phyloP scores from a whole-genome alignment of 2,888 invertebrate genomes.

The Gasteruption jaculator region DNA sequence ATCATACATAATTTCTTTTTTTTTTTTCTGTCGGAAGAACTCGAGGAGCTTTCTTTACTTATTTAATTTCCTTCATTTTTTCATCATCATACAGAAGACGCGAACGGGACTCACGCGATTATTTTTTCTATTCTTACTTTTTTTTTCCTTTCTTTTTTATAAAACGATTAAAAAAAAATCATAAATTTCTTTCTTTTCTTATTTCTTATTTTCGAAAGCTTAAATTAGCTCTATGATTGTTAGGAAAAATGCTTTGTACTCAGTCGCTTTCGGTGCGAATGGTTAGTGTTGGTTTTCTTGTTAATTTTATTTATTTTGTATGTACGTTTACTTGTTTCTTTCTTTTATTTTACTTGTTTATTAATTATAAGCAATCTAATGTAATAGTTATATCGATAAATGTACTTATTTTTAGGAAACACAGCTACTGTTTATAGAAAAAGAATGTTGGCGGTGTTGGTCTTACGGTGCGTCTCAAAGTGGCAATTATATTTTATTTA shows the following conservation, averaged over 20 bases:
- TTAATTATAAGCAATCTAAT: slow-evolving; percentile 11
- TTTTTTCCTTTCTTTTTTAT: too few species aligned
- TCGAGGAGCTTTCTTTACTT: too few species aligned
- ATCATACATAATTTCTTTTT: slow-evolving; percentile 7
- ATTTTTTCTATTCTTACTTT: too few species aligned
- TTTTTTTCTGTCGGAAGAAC: too few species aligned
- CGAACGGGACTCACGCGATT: too few species aligned
- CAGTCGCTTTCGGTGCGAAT: slow-evolving; percentile 35
- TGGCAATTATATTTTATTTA: too few species aligned
- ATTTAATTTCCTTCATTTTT: slow-evolving; percentile 21
- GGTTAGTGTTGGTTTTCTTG: slow-evolving; percentile 28
- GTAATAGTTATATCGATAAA: too few species aligned
- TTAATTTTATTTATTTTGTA: background rate
- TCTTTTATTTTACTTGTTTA: slow-evolving; percentile 16
- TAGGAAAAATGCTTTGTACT: slow-evolving; percentile 44
- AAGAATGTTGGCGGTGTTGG: too few species aligned
- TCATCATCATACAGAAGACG: slow-evolving; percentile 4
- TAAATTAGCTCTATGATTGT: slow-evolving; percentile 23
- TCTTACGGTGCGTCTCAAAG: too few species aligned
- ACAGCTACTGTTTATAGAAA: slow-evolving; percentile 25
- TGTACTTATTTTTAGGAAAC: slow-evolving; percentile 28
- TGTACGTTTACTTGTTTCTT: slow-evolving; percentile 14
- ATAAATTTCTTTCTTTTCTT: slow-evolving; percentile 6
- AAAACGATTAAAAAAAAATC: too few species aligned
- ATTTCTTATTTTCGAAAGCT: background rate